Evolutionary conservation across 92 coral and sea anemone genomes (phyloP), one percentile per base, ranked within the genome.

Genomic region (Pocillopora meandrina): DNA sequence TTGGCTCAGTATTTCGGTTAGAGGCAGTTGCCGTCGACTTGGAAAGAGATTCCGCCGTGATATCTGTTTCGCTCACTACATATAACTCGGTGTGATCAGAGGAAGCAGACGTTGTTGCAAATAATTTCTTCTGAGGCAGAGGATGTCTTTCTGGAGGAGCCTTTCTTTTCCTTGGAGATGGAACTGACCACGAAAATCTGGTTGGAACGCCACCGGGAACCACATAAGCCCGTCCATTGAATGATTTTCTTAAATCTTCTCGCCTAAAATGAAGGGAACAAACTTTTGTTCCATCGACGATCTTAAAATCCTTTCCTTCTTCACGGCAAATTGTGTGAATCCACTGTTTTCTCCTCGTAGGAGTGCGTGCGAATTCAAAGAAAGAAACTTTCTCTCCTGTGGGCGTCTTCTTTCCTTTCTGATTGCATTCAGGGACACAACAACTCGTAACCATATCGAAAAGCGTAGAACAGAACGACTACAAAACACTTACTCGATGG

Each of bases 131-230:
- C 70, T 0, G 5, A 71, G 86, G 87, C 80, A 67, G n/a, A 19
- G 65, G 59, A 13, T 14, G n/a, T 56, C 83, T 36, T 79, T 85
- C 88, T 47, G 89, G 62, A 2, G 83, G 92, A 26, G 90, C 82
- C 62, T 88, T 84, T 84, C 84, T 84, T 84, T 88, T 88, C 79
- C 68, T 77, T 63, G 80, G 85, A 17, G 89, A 78, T 18, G 84
- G 91, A 52, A 61, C 85, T 59, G 92, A 89, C 92, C 92, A 89
- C 59, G 75, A 69, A 85, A 89, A 89, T 79, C 61, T 66, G 11
- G 92, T 72, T 18, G 92, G 89, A 3, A 85, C 85, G 65, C 90
- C 56, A 5, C 86, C 86, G 2, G 18, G 57, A 13, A 9, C 67
- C 56, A 89, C 26, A 77, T 89, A 83, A 5, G 15, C 17, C 55